Evolutionary conservation across 2,888 invertebrate genomes (phyloP).

Genomic region (Heliconius charithonia): DNA sequence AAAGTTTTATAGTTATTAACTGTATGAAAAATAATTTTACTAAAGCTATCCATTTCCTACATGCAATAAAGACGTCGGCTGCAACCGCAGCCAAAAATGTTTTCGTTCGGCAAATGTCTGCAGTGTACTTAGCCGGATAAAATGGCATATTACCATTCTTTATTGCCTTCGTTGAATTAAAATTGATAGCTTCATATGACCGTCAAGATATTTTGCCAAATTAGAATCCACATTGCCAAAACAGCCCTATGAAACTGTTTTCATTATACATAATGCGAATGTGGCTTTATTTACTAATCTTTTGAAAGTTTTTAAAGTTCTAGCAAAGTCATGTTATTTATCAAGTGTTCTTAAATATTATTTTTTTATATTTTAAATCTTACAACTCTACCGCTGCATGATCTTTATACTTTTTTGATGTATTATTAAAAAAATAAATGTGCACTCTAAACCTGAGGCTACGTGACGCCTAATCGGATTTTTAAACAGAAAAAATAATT

Average conservation of each 20-base stretch:
- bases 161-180: constrained; percentile 45
- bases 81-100: constrained; percentile 52
- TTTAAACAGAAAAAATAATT: background rate
- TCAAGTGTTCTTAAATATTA: background rate
- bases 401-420: too few relatives aligned
- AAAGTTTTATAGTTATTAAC: constrained; percentile 49
- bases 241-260: constrained; percentile 7
- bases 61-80: constrained; percentile 52
- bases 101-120: constrained; percentile 48
- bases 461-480: too few relatives aligned
- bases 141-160: constrained; percentile 46
- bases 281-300: background rate
- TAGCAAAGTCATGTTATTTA: background rate
- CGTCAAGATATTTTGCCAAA: constrained; percentile 42
- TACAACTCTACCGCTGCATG: too few relatives aligned
- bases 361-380: too few relatives aligned
- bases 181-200: constrained; percentile 38
- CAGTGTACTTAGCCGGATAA: constrained; percentile 46
- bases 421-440: too few relatives aligned
- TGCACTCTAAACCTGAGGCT: too few relatives aligned
- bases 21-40: constrained; percentile 49
- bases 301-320: background rate
- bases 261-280: background rate
- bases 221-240: constrained; percentile 34
- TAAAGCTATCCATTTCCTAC: constrained; percentile 49